Evolutionary conservation across 2,888 invertebrate species (phyloP), one percentile per base, ranked within the genome.

Genomic region (Neelides folsomi): DNA sequence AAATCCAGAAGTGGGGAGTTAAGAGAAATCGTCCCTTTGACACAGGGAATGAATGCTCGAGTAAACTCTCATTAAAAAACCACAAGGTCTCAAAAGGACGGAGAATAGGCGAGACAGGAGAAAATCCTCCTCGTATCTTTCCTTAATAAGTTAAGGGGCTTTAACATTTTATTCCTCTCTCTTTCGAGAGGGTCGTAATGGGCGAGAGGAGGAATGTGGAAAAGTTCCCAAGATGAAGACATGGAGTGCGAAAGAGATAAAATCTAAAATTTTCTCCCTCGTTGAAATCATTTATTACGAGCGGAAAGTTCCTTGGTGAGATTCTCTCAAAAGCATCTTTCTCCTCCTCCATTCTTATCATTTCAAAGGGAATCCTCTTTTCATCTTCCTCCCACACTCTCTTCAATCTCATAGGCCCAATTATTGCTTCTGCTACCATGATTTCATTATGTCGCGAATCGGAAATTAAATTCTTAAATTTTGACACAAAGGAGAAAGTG

Each of bases 181-280:
- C 27, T 27, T 7, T 27, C n/a, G n/a, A n/a, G 27, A 27, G 27
- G 7, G 15, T n/a, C 8, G 40, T 16, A 16, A 16, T 15, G 18
- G 15, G 18, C 40, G 15, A 15, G 18, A 40, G 18, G 40, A 40
- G 40, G 18, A 40, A 40, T 18, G 16, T 18, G 40, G 40, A 15
- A 18, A 40, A 40, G 18, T 16, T 16, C 18, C 40, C 18, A 40
- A 40, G 18, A 40, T 15, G 16, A 40, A 40, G 40, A 27, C 27
- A 27, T 27, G 27, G 42, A 16, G 16, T 42, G 42, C 12, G 12
- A 35, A 40, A 35, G 34, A 41, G 49, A 49, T 49, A 49, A 49
- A 49, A 49, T 49, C 49, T 49, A 40, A 41, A 49, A 49, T 49
- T 49, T 49, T 49, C 49, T 49, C 41, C 49, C 35, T 41, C 49